Evolutionary conservation across 2,888 invertebrate genomes (phyloP).

Genomic region (Scaptodrosophila latifasciaeformis): DNA sequence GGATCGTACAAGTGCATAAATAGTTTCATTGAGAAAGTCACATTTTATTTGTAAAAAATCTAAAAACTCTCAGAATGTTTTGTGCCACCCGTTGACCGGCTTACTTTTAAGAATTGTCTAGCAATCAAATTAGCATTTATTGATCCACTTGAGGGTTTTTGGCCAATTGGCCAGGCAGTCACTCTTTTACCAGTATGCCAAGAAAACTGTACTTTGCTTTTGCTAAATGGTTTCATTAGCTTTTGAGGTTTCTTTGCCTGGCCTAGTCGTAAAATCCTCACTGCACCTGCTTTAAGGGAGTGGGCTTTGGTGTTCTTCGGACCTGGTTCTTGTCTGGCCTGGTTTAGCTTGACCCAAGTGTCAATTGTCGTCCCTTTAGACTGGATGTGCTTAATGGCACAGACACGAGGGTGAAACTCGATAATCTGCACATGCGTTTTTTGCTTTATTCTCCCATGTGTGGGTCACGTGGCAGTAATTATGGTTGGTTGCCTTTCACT

Average conservation of each 20-base stretch:
- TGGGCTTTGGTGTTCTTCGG: not conserved
- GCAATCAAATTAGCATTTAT: constrained; percentile 50
- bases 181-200: constrained; percentile 8
- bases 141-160: constrained; percentile 32
- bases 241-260: constrained; percentile 52
- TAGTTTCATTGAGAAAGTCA: too few relatives aligned
- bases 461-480: not conserved
- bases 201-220: constrained; percentile 44
- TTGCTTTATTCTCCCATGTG: not conserved
- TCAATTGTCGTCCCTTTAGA: constrained; percentile 43
- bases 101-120: too few relatives aligned
- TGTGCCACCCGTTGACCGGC: too few relatives aligned
- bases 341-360: constrained; percentile 48
- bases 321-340: constrained; percentile 29
- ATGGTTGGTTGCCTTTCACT: too few relatives aligned
- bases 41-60: too few relatives aligned
- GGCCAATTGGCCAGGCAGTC: not conserved
- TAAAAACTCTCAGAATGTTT: too few relatives aligned
- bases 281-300: not conserved
- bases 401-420: constrained; percentile 44
- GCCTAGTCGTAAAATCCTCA: not conserved
- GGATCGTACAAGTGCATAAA: too few relatives aligned
- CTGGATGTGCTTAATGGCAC: constrained; percentile 16
- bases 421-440: constrained; percentile 27
- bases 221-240: constrained; percentile 63